Percentiles rank a stretch among this genome's conserved stretches.
These are phyloP conservation scores for Pagetopsis macropterus DNA, from an alignment of 2,797 vertebrate genomes.

Conservation along the genomic window DNA sequence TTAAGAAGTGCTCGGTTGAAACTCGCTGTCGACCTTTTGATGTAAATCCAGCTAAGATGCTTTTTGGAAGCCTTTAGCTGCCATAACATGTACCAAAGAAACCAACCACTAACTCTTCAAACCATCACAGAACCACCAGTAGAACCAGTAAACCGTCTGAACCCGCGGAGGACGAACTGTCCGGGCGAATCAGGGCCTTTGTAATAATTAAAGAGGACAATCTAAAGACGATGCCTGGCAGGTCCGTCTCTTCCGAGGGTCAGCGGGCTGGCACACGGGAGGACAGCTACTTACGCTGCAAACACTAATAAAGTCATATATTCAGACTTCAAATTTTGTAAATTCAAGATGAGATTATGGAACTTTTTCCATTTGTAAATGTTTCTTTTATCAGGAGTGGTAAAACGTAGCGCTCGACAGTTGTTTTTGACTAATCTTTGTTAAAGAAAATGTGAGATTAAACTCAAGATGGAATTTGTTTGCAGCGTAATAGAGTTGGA, in stretches of 20 bases:
- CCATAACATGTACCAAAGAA: constrained; percentile 7
- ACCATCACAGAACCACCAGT: constrained; percentile 11
- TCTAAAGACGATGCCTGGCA: constrained; percentile 83
- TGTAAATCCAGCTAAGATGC: constrained; percentile 46
- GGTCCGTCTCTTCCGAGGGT: constrained; percentile 62
- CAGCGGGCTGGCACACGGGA: constrained; percentile 36
- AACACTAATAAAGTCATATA: constrained; percentile 14
- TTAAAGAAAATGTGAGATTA: constrained; percentile 1
- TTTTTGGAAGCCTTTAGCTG: constrained; percentile 38
- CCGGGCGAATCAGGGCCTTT: constrained; percentile 84
- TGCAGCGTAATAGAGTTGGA: constrained; percentile 35
- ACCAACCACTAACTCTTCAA: constrained; percentile 5
- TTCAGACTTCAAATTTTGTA: constrained; percentile 4
- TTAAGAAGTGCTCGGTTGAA: neutral
- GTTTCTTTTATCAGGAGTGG: constrained; percentile 1
- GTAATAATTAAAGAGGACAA: constrained; percentile 86
- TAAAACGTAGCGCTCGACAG: constrained; percentile 1
- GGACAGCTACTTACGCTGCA: constrained; percentile 20
- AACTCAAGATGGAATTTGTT: constrained; percentile 13
- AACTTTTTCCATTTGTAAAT: constrained; percentile 9
- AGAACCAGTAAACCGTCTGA: constrained; percentile 36
- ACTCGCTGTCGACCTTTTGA: neutral
- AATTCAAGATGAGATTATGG: neutral
- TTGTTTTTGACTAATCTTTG: neutral
- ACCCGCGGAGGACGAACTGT: constrained; percentile 62